Evolutionary conservation across 2,888 invertebrate genomes (phyloP), one percentile per base, ranked within the genome.

Genomic region (Cecidostiba fungosa): DNA sequence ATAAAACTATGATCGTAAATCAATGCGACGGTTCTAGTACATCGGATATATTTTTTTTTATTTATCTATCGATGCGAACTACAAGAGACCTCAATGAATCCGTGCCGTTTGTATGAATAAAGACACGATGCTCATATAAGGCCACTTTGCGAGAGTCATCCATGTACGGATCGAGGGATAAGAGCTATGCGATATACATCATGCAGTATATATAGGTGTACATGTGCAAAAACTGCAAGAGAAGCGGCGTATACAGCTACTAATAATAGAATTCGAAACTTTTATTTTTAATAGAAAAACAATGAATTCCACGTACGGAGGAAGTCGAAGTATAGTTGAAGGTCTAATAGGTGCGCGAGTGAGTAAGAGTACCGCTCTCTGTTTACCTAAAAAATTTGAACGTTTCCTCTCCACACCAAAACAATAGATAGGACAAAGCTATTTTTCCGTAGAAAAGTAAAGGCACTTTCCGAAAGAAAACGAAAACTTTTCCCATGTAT

Each of bases 61-160:
- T n/a, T n/a, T n/a, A n/a, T n/a, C n/a, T n/a, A n/a, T n/a, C n/a
- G n/a, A n/a, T n/a, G n/a, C n/a, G n/a, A n/a, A 36, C 36, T 6
- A 36, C 6, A 36, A 36, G 36, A 36, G 36, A 6, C 5, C 36
- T 36, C 39, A 8, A 39, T 39, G 39, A 39, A 39, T 39, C 39
- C 39, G 39, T 39, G 39, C 6, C 36, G 36, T 5, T 6, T 36
- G 36, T 36, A 36, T 16, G 47, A 47, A 47, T 47, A n/a, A 32
- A 59, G 26, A 29, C 14, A n/a, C 19, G 32, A 16, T 82, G 70
- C 36, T 77, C 84, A 16, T 78, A 73, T 78, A 84, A 78, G 78
- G 84, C 66, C 26, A 23, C n/a, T n/a, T 66, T 36, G 62, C 36
- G 26, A 78, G 59, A 77, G 77, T n/a, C 77, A 36, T 23, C 73